phyloP scores from a whole-genome alignment of 2,888 invertebrate species.

The Tipula unca region DNA sequence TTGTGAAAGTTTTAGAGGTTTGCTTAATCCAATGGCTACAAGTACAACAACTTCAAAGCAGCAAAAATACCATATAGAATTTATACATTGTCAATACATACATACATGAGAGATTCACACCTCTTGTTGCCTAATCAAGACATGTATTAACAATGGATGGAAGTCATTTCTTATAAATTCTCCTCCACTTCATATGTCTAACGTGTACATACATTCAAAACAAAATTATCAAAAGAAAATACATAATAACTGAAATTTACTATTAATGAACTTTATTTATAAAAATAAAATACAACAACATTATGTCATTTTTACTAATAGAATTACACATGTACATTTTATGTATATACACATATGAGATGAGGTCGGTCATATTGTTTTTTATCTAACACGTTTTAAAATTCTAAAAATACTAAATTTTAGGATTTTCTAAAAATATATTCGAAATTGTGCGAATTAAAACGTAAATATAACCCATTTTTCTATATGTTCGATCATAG shows the following conservation, averaged over 20 bases:
- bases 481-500: not conserved
- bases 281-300: not conserved
- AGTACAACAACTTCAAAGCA: not conserved
- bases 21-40: not conserved
- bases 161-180: not conserved
- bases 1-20: not conserved
- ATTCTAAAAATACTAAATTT: not conserved
- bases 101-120: not conserved
- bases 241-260: not conserved
- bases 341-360: too few relatives aligned
- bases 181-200: not conserved
- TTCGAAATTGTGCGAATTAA: not conserved
- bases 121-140: not conserved
- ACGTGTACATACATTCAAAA: not conserved
- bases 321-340: not conserved
- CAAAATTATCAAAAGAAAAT: not conserved
- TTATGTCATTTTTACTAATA: not conserved
- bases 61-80: not conserved
- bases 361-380: not conserved
- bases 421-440: not conserved
- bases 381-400: not conserved
- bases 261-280: not conserved
- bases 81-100: not conserved
- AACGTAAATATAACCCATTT: not conserved
- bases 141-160: not conserved